Evolutionary conservation across 2,888 invertebrate species (phyloP).

Genomic region (Hypomecis punctinalis): DNA sequence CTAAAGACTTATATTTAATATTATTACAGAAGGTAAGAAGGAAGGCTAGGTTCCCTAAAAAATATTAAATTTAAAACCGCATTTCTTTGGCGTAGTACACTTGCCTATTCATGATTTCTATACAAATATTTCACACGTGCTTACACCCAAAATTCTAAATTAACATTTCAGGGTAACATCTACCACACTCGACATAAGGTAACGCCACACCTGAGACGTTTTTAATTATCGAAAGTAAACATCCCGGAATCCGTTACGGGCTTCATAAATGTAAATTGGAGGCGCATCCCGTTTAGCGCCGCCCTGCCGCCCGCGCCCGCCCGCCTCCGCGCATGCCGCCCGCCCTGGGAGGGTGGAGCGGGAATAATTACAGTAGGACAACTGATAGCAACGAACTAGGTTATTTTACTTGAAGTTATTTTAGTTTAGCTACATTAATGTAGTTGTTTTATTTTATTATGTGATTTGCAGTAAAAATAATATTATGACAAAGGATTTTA

Average conservation of each 20-base stretch:
- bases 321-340: constrained; percentile 32
- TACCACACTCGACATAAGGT: constrained; percentile 31
- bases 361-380: constrained; percentile 23
- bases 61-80: too few relatives aligned
- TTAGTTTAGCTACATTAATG: too few relatives aligned
- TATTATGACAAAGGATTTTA: too few relatives aligned
- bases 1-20: too few relatives aligned
- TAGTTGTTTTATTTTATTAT: too few relatives aligned
- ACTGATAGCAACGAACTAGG: not conserved
- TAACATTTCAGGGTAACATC: constrained; percentile 10
- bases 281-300: constrained; percentile 78
- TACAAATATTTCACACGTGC: not conserved
- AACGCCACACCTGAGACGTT: constrained; percentile 70
- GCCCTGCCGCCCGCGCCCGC: constrained; percentile 41
- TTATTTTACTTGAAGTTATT: too few relatives aligned
- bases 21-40: too few relatives aligned
- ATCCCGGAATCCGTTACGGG: constrained; percentile 80
- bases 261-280: constrained; percentile 85
- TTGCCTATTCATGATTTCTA: not conserved
- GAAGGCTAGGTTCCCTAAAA: too few relatives aligned
- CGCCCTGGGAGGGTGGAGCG: constrained; percentile 32
- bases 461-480: too few relatives aligned
- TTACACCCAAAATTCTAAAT: constrained; percentile 8
- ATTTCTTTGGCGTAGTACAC: too few relatives aligned
- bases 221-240: constrained; percentile 84